Percentiles rank a stretch among this genome's conserved stretches.
Evolutionary conservation across 1,140 invertebrate genomes (phyloP).

Genomic region (Zeugodacus cucurbitae): DNA sequence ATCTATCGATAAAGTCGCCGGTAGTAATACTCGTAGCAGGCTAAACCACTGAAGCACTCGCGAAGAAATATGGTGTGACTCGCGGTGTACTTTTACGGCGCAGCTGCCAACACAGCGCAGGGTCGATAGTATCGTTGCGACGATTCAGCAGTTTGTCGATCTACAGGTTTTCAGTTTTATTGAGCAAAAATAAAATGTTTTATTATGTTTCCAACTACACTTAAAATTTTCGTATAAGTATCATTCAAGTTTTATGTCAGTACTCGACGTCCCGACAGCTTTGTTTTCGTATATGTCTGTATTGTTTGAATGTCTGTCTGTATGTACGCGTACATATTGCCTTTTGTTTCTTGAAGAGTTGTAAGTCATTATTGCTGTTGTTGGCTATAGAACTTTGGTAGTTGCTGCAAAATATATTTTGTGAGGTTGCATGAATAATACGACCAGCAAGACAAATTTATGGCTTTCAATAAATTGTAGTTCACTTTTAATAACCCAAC

Average conservation of each 20-base stretch:
- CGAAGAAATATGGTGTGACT: neutral
- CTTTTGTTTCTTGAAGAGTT: constrained; percentile 17
- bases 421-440: constrained; percentile 10
- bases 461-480: constrained; percentile 30
- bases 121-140: neutral
- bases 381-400: neutral
- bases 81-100: neutral
- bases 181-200: constrained; percentile 15
- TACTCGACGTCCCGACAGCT: neutral
- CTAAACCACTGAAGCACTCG: neutral
- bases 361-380: constrained; percentile 23
- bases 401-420: neutral
- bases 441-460: neutral
- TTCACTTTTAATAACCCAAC: constrained; percentile 27
- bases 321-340: neutral
- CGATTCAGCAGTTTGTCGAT: constrained; percentile 14
- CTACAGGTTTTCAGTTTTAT: constrained; percentile 17
- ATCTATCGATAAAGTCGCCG: neutral
- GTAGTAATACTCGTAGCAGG: neutral
- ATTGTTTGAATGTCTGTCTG: neutral
- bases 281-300: neutral
- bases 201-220: constrained; percentile 24
- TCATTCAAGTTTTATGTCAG: neutral
- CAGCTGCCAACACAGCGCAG: neutral
- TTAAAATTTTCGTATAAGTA: constrained; percentile 29